phyloP scores from a whole-genome alignment of 2,888 invertebrate genomes.

The Caenorhabditis plicata region DNA sequence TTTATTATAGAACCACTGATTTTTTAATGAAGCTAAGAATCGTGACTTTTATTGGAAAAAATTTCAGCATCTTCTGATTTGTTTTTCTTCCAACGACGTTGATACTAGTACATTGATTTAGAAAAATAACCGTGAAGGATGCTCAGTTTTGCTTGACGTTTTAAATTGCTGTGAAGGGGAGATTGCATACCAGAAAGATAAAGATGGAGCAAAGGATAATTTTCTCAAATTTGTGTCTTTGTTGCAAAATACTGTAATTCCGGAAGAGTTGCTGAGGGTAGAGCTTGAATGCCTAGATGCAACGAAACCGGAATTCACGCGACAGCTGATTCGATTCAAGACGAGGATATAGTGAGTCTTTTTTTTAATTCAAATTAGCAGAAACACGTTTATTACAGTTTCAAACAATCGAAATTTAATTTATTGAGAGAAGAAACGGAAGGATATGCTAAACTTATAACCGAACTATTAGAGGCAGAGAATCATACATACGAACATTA shows the following conservation, averaged over 20 bases:
- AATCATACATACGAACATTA: conserved; percentile 3
- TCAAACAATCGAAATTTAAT: conserved; percentile 98
- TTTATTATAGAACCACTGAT: too few species aligned
- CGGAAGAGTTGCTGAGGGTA: conserved; percentile 48
- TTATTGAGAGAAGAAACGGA: conserved; percentile 97
- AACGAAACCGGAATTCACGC: conserved; percentile 27
- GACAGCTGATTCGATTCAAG: conserved; percentile 51
- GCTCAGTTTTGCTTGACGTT: conserved; percentile 47
- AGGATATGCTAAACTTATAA: conserved; percentile 84
- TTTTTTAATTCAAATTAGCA: background rate
- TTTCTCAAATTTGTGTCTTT: conserved; percentile 29
- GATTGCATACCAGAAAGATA: conserved; percentile 20
- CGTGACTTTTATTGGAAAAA: background rate
- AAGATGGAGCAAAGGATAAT: conserved; percentile 16
- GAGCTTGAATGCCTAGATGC: conserved; percentile 50
- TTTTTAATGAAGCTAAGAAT: too few species aligned
- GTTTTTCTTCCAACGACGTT: too few species aligned
- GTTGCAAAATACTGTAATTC: conserved; percentile 41
- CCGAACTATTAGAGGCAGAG: conserved; percentile 50
- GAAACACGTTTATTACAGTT: conserved; percentile 72
- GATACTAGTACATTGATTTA: too few species aligned
- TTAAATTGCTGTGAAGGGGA: conserved; percentile 44
- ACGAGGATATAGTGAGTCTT: conserved; percentile 54
- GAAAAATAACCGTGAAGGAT: conserved; percentile 5
- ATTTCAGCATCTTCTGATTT: too few species aligned